These are phyloP conservation scores for Rhabdomys pumilio DNA, from an alignment of 2,797 vertebrate species.

Conservation along the genomic window DNA sequence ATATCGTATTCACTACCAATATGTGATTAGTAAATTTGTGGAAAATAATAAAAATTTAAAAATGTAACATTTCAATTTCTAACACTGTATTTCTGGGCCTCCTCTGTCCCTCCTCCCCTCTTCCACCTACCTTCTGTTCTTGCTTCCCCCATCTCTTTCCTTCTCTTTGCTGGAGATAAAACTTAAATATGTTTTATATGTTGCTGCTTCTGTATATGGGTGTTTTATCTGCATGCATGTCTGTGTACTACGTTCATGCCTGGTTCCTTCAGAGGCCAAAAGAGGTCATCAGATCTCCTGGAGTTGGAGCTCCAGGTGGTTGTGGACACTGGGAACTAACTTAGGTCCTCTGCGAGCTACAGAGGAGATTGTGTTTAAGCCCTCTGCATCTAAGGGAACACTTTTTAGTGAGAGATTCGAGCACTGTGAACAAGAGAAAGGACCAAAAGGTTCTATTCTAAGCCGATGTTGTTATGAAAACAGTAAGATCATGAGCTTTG, in stretches of 20 bases:
- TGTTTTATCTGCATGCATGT: neutral
- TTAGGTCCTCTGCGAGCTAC: neutral
- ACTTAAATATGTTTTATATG: neutral
- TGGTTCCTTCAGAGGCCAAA: neutral
- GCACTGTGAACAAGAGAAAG: neutral
- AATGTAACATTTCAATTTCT: constrained; percentile 51
- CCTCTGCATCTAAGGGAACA: neutral
- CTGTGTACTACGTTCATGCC: neutral
- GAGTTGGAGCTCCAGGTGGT: neutral
- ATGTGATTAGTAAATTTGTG: constrained; percentile 3
- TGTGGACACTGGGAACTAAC: neutral
- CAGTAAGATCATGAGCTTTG: neutral
- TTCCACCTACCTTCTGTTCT: too few relatives aligned
- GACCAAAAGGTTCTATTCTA: neutral
- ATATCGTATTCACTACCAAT: neutral
- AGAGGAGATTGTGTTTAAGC: neutral
- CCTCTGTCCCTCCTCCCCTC: neutral
- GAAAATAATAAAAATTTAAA: constrained; percentile 56
- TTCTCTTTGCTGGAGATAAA: neutral
- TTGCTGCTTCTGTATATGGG: neutral
- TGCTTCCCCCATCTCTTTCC: accelerated
- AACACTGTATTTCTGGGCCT: neutral
- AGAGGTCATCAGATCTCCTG: too few relatives aligned
- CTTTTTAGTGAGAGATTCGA: neutral
- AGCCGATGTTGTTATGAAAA: neutral